These are phyloP conservation scores for Scrobipalpa atriplicella DNA, from an alignment of 2,888 invertebrate genomes.

Conservation along the genomic window DNA sequence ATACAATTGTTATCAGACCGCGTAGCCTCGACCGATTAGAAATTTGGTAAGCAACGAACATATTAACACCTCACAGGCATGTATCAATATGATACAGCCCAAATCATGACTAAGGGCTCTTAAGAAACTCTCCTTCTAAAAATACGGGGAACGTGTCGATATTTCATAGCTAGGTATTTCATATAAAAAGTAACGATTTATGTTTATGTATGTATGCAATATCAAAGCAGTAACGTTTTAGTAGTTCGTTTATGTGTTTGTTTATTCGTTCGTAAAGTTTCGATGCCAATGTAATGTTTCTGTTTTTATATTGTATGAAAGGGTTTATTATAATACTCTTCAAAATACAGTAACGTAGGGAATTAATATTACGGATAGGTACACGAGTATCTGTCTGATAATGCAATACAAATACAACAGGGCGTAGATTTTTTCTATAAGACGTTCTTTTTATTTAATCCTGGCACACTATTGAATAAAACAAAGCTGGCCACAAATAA, in stretches of 20 bases:
- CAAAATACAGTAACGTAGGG: too few relatives aligned
- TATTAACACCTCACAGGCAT: constrained; percentile 20
- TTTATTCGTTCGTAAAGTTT: constrained; percentile 12
- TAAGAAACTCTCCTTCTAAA: constrained; percentile 18
- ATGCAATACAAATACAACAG: neutral
- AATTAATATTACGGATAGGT: too few relatives aligned
- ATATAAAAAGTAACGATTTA: constrained; percentile 1
- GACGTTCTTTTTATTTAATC: neutral
- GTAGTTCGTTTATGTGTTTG: constrained; percentile 17
- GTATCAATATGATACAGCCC: constrained; percentile 23
- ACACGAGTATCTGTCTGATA: too few relatives aligned
- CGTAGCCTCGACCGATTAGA: too few relatives aligned
- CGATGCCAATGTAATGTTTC: constrained; percentile 10
- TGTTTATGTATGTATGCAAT: constrained; percentile 1
- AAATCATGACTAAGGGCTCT: constrained; percentile 26
- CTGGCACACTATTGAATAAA: constrained; percentile 8
- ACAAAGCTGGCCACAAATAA: neutral
- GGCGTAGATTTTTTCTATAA: neutral
- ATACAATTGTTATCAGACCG: too few relatives aligned
- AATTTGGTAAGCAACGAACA: neutral
- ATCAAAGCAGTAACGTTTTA: constrained; percentile 10
- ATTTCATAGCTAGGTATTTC: neutral
- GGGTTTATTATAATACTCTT: neutral
- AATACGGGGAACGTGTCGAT: constrained; percentile 11
- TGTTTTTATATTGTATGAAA: constrained; percentile 1